These are phyloP conservation scores for Tenthredo livida DNA, from an alignment of 2,888 invertebrate genomes.

Conservation along the genomic window DNA sequence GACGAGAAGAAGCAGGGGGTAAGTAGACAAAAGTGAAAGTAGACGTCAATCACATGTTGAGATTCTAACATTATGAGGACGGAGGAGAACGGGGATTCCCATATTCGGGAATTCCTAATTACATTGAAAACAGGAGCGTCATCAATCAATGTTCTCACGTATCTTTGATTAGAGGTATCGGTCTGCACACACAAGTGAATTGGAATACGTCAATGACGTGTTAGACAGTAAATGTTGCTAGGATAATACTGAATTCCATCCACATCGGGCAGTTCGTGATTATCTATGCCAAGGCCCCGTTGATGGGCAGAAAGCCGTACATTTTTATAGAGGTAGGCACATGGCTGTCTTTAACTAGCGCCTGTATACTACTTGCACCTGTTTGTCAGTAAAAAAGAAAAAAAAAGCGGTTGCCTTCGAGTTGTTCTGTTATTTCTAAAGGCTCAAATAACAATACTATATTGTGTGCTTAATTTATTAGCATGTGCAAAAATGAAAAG, in stretches of 20 bases:
- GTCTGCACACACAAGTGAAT: neutral
- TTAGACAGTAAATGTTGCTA: slow-evolving; percentile 29
- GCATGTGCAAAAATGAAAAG: neutral
- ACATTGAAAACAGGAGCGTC: neutral
- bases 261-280: slow-evolving; percentile 61
- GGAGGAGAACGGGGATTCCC: slow-evolving; percentile 1
- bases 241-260: slow-evolving; percentile 59
- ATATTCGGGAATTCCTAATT: neutral
- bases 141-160: neutral
- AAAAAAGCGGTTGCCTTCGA: slow-evolving; percentile 19
- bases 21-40: slow-evolving; percentile 42
- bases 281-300: slow-evolving; percentile 64
- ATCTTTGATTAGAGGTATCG: neutral
- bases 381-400: slow-evolving; percentile 2
- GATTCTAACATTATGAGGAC: neutral
- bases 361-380: slow-evolving; percentile 25
- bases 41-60: slow-evolving; percentile 29
- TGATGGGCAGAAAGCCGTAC: slow-evolving; percentile 50
- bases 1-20: slow-evolving; percentile 27
- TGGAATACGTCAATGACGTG: slow-evolving; percentile 19
- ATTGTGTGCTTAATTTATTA: neutral
- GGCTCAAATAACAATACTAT: neutral
- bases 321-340: slow-evolving; percentile 36
- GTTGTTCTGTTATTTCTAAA: slow-evolving; percentile 35
- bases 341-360: neutral